Conservation (phyloP, 2,888 invertebrate genomes). For the Lasioglossum marginatum region DNA sequence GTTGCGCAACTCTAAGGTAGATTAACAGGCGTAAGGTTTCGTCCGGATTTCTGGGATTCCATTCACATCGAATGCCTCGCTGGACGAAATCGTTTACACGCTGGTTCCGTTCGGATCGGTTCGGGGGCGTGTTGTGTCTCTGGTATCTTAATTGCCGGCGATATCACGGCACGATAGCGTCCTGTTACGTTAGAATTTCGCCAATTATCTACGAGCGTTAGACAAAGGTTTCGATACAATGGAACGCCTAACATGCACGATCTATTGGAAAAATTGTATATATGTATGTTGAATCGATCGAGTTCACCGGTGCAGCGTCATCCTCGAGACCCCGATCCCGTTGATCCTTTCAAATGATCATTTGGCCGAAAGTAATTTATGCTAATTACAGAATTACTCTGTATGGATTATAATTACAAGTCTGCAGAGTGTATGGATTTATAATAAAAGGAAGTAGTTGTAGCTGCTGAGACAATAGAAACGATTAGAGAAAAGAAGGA, state of each 20-base stretch:
- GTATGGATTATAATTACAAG: not conserved
- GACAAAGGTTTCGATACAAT: not conserved
- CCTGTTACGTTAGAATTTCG: not conserved
- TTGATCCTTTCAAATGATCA: not conserved
- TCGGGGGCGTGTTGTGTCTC: not conserved
- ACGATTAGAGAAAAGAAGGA: no score
- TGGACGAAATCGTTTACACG: conserved; percentile 35
- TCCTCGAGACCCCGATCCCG: no score
- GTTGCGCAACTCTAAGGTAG: conserved; percentile 64
- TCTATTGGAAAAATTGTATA: not conserved
- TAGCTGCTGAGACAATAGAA: no score
- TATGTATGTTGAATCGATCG: not conserved
- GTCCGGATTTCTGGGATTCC: conserved; percentile 62
- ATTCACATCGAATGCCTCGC: conserved; percentile 37
- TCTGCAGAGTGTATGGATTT: not conserved
- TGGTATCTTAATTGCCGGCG: conserved; percentile 31
- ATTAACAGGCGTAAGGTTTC: conserved; percentile 67
- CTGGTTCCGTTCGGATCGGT: not conserved
- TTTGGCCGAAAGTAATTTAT: not conserved
- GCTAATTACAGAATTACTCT: not conserved
- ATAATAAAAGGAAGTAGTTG: no score
- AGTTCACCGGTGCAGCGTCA: not conserved
- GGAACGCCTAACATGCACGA: not conserved
- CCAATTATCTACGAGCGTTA: not conserved
- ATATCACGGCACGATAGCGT: not conserved